Base-by-base conservation (phyloP, 2,797 vertebrate genomes). In the Bovichtus variegatus region DNA sequence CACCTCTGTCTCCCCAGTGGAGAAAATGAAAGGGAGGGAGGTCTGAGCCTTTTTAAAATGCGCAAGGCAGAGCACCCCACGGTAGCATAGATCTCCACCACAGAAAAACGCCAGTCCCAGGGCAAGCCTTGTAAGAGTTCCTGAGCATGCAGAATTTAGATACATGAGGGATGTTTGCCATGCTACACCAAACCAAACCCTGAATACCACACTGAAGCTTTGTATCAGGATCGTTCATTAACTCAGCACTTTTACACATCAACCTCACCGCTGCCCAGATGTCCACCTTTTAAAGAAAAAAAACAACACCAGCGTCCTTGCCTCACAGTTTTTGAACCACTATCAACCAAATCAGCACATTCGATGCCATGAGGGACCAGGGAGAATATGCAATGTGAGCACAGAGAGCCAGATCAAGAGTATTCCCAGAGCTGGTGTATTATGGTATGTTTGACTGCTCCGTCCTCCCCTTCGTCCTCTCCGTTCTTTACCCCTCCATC, bases 31-130 rank as follows among this genome's bases (percentile, higher is more conserved):
- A 89, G 59, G 91, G 87, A 82, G 85, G 86, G 90, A 93, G 93
- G 87, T 69, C 83, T 75, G 74, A 82, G 80, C 59, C 91, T 91
- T 92, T 94, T 92, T 93, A 95, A 94, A 94, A 96, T 88, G 88
- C 90, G 92, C 49, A 61, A 78, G 85, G 84, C 87, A 89, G 74
- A 82, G 82, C 80, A 90, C 90, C 87, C 78, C 38, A 40, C 50
- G 84, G 87, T 79, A 86, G 76, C 75, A 82, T 77, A 87, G 90
- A 84, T 84, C 91, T 92, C 88, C 79, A 76, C 82, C 72, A 61
- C 69, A 91, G 91, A 86, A 94, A n/a, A 94, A 93, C 81, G 86
- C 78, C 60, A 61, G 84, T 92, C 72, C 79, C 87, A 65, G 81
- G 83, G 81, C 82, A 86, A 83, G 87, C 64, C 85, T 82, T 74